These are phyloP conservation scores for Cyclargus thomasi DNA, from an alignment of 1,140 invertebrate species.

Conservation along the genomic window DNA sequence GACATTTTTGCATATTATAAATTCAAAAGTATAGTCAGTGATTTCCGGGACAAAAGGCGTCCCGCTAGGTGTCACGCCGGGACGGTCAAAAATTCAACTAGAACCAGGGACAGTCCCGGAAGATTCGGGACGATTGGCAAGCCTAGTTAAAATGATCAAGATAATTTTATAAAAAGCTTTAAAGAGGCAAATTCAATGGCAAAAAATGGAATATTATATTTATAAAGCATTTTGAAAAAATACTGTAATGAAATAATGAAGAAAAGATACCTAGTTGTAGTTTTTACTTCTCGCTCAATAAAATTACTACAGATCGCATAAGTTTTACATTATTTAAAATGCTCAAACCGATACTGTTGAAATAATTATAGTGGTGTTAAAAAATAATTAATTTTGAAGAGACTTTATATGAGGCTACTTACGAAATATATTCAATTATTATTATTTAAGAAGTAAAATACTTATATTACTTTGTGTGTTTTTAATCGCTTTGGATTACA, in stretches of 20 bases:
- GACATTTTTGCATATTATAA: no score
- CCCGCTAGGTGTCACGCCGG: no score
- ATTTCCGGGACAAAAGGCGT: no score
- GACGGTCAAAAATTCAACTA: no score
- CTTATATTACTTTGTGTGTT: slow-evolving; percentile 3
- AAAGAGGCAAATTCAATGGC: no score
- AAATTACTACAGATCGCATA: neutral
- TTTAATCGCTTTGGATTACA: slow-evolving; percentile 1
- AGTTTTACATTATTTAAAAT: neutral
- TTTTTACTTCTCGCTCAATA: neutral
- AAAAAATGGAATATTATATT: no score
- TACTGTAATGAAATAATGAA: neutral
- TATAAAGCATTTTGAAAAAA: no score
- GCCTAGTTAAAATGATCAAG: no score
- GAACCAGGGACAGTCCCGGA: no score
- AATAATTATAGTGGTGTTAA: neutral
- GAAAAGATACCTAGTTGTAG: neutral
- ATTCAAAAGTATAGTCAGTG: no score
- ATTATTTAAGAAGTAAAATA: slow-evolving; percentile 9
- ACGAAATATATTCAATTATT: neutral
- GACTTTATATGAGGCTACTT: neutral
- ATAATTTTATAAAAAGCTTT: no score
- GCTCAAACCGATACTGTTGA: neutral
- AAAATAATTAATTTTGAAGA: neutral
- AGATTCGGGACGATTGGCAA: no score